A percentile compares a stretch with the other conserved stretches of the same genome.
These are phyloP conservation scores for Papilio xuthus DNA, from an alignment of 1,140 invertebrate species.

Conservation along the genomic window DNA sequence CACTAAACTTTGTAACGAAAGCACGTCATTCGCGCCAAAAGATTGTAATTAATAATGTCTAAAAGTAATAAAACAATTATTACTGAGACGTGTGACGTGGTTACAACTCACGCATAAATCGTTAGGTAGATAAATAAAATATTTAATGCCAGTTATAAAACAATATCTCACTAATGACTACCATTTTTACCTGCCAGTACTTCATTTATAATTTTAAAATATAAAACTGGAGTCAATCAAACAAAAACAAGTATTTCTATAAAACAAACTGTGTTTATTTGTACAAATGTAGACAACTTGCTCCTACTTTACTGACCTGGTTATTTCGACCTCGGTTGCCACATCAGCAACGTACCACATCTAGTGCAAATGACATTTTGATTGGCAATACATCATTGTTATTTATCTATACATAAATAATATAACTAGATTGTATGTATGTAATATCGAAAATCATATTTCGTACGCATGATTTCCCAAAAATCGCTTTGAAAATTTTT, in stretches of 20 bases:
- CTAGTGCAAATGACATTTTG: conserved; percentile 30
- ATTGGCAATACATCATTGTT: conserved; percentile 26
- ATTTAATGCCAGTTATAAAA: not conserved
- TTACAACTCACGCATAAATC: too few relatives aligned
- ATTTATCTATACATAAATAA: conserved; percentile 1
- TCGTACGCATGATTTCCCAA: too few relatives aligned
- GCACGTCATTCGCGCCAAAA: too few relatives aligned
- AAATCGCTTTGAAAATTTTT: too few relatives aligned
- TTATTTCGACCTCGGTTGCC: conserved; percentile 12
- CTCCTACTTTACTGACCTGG: conserved; percentile 26
- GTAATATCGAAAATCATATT: too few relatives aligned
- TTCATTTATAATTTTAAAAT: conserved; percentile 2
- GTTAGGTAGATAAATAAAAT: too few relatives aligned
- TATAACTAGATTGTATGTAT: too few relatives aligned
- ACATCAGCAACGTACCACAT: not conserved
- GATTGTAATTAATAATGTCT: too few relatives aligned
- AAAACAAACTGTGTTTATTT: not conserved
- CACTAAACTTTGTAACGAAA: too few relatives aligned
- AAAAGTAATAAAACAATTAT: too few relatives aligned
- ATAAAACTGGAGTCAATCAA: not conserved
- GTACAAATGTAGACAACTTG: conserved; percentile 13
- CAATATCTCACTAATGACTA: not conserved
- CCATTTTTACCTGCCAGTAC: not conserved
- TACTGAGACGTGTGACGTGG: too few relatives aligned
- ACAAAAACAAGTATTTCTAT: conserved; percentile 8